Conservation (phyloP, 2,888 invertebrate genomes). For the Gerris lacustris region DNA sequence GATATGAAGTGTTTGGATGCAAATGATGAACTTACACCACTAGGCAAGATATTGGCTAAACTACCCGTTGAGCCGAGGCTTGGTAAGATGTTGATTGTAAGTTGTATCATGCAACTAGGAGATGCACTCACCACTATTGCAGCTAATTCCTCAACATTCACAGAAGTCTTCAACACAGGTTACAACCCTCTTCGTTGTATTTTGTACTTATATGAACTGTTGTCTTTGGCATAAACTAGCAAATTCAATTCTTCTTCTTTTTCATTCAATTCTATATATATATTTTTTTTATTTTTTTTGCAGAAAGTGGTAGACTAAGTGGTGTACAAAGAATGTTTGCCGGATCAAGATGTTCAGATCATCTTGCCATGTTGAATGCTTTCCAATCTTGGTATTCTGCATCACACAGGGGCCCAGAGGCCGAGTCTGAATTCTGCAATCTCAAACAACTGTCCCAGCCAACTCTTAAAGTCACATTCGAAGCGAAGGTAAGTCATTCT, state of each 20-base stretch:
- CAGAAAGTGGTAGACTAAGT: constrained; percentile 52
- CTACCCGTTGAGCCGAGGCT: constrained; percentile 91
- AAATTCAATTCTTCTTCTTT: no score
- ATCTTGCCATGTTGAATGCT: constrained; percentile 86
- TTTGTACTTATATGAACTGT: background rate
- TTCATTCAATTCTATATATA: background rate
- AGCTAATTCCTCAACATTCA: constrained; percentile 88
- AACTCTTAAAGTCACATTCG: constrained; percentile 79
- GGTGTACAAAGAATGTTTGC: constrained; percentile 75
- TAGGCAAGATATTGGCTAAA: constrained; percentile 85
- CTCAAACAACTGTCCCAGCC: constrained; percentile 79
- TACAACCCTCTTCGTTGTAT: constrained; percentile 35
- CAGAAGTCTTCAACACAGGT: constrained; percentile 81
- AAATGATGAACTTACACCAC: constrained; percentile 77
- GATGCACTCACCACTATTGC: constrained; percentile 89
- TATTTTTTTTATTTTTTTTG: background rate
- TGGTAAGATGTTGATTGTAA: constrained; percentile 96
- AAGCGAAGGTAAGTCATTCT: constrained; percentile 56
- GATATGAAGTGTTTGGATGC: constrained; percentile 86
- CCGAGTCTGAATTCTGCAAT: constrained; percentile 78
- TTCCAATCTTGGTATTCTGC: constrained; percentile 57
- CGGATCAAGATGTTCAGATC: constrained; percentile 82
- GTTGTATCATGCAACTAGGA: constrained; percentile 79
- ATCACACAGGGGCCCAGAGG: constrained; percentile 45
- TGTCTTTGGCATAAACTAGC: background rate